Base-by-base conservation (phyloP, 2,113 vertebrate genomes). In the Onychostoma macrolepis region DNA sequence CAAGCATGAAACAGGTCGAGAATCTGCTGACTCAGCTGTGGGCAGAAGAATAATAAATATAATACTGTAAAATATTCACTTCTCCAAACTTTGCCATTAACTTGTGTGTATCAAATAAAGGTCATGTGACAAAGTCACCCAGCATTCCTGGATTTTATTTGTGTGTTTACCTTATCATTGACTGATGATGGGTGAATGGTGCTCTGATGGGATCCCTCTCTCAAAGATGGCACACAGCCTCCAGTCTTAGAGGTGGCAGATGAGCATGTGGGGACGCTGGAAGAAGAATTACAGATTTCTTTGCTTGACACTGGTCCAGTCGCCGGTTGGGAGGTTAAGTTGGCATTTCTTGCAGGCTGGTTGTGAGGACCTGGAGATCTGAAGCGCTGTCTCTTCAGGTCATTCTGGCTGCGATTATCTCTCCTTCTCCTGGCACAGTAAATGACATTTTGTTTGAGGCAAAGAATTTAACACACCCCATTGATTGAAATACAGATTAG, bases 11-110 rank as follows among this genome's bases (percentile, higher is more conserved):
- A 98, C 81, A 98, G 89, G 2, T 97, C 95, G 93, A 97, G 76
- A 92, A 99, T 93, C 94, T 99, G 98, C 88, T 90, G 90, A 93
- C 97, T 99, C 87, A 99, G 91, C 98, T 99, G 93, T 69, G 89
- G 61, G 6, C 19, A 17, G 88, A 86, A 87, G 89, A 67, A 94
- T 92, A 83, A 53, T 50, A 77, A 8, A 48, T 53, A 21, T 28
- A 24, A 38, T 24, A 72, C 19, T 72, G 69, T 11, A 38, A 38
- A 72, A 69, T 24, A 30, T 1, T 2, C 7, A 45, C 4, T 45
- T 75, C 6, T n/a, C 38, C 13, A 45, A 10, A 78, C 26, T 50
- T 28, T 48, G 74, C 74, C 74, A 21, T 28, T 65, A 12, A 38
- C 30, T 71, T 38, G 9, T 38, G 28, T 72, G 17, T 36, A 7